Percentiles rank a stretch among this genome's conserved stretches.
Evolutionary conservation across 2,888 invertebrate species (phyloP).

Genomic region (Cephus sareptanus): DNA sequence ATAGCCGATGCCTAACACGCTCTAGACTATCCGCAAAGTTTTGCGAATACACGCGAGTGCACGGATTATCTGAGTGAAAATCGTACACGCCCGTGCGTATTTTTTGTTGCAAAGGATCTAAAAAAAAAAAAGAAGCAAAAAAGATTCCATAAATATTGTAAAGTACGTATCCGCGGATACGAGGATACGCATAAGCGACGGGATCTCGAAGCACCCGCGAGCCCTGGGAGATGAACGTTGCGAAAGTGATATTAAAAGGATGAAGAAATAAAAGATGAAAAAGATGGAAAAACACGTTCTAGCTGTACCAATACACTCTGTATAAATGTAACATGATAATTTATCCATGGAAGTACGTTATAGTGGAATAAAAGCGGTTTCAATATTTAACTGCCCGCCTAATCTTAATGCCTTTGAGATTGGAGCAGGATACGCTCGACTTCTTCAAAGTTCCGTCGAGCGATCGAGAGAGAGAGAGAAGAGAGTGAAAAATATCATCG

Average conservation of each 20-base stretch:
- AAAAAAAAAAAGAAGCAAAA: neutral
- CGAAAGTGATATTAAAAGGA: constrained; percentile 10
- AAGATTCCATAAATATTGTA: constrained; percentile 33
- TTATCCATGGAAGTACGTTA: constrained; percentile 61
- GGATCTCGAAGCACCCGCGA: constrained; percentile 19
- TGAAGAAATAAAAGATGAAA: neutral
- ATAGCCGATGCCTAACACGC: constrained; percentile 1
- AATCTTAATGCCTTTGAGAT: constrained; percentile 6
- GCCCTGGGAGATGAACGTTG: neutral
- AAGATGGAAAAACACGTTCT: neutral
- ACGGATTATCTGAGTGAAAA: neutral
- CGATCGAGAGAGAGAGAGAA: neutral
- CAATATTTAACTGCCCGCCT: constrained; percentile 50
- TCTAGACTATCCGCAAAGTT: neutral
- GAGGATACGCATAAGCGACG: constrained; percentile 30
- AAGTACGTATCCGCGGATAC: constrained; percentile 45
- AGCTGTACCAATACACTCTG: constrained; percentile 39
- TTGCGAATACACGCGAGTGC: neutral
- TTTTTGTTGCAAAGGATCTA: neutral
- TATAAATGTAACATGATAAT: constrained; percentile 65
- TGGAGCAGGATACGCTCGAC: neutral
- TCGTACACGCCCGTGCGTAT: neutral
- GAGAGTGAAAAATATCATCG: neutral
- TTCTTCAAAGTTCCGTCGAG: constrained; percentile 1
- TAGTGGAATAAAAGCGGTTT: constrained; percentile 64